These are phyloP conservation scores for Geotrypetes seraphini DNA, from an alignment of 2,797 vertebrate genomes.

Conservation along the genomic window DNA sequence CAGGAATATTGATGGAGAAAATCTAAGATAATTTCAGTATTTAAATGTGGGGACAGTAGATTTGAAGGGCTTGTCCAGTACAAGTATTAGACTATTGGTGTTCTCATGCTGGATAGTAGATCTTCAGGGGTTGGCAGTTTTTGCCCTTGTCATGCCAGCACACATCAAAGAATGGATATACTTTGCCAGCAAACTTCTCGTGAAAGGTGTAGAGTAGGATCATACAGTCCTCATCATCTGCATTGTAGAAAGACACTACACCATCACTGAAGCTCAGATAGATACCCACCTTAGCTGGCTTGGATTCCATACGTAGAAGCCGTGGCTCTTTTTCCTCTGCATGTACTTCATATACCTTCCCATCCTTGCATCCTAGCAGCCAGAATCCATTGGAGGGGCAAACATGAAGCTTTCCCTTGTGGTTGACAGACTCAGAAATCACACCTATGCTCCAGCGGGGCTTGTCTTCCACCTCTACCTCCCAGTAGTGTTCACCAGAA, in stretches of 20 bases:
- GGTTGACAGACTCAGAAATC: slow-evolving; percentile 24
- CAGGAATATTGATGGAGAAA: background rate
- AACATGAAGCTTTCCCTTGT: slow-evolving; percentile 39
- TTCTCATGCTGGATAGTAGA: background rate
- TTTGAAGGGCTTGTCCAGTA: background rate
- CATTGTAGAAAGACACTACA: slow-evolving; percentile 36
- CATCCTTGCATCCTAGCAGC: slow-evolving; percentile 38
- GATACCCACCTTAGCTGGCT: slow-evolving; percentile 30
- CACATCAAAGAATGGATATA: slow-evolving; percentile 48
- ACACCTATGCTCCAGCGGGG: slow-evolving; percentile 41
- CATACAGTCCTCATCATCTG: slow-evolving; percentile 30
- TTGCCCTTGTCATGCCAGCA: slow-evolving; percentile 56
- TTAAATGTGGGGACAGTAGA: background rate
- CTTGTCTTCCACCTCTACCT: slow-evolving; percentile 45
- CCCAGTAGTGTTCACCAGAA: slow-evolving; percentile 47
- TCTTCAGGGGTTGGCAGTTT: slow-evolving; percentile 36
- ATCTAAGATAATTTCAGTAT: background rate
- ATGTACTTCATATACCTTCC: slow-evolving; percentile 38
- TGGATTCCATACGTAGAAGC: slow-evolving; percentile 16
- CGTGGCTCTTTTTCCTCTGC: slow-evolving; percentile 44
- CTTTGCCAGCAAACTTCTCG: slow-evolving; percentile 28
- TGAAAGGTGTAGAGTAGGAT: slow-evolving; percentile 39
- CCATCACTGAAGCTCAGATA: slow-evolving; percentile 46
- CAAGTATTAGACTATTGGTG: background rate
- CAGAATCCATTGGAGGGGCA: slow-evolving; percentile 44